phyloP scores from a whole-genome alignment of 1,140 invertebrate species.

The Calliphora vicina region DNA sequence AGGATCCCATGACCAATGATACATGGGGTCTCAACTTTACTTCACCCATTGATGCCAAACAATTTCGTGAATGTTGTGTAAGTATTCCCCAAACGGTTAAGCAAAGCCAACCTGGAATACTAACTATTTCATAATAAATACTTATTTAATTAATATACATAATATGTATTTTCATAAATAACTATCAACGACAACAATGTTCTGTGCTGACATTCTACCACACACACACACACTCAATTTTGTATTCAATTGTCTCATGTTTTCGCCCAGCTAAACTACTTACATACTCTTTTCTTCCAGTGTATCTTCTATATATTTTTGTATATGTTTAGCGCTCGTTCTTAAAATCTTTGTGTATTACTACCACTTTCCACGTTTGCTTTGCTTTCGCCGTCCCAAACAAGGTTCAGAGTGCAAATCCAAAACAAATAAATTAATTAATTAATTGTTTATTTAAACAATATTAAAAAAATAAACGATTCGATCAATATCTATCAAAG shows the following conservation, averaged over 20 bases:
- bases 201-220: neutral
- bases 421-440: conserved; percentile 3
- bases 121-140: neutral
- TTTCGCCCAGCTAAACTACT: neutral
- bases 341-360: neutral
- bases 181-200: conserved; percentile 19
- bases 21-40: conserved; percentile 99
- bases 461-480: neutral
- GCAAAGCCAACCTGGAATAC: conserved; percentile 39
- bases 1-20: conserved; percentile 94
- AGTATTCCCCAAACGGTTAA: conserved; percentile 70
- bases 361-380: conserved; percentile 35
- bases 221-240: neutral
- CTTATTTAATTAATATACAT: neutral
- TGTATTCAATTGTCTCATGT: neutral
- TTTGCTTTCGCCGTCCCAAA: conserved; percentile 41
- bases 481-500: neutral
- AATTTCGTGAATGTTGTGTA: conserved; percentile 97
- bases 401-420: conserved; percentile 40
- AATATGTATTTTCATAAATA: neutral
- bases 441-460: conserved; percentile 27
- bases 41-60: conserved; percentile 94
- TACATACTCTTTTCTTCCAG: neutral
- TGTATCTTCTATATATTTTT: neutral
- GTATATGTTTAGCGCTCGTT: neutral